phyloP scores from a whole-genome alignment of 2,797 vertebrate genomes.

The Falco novaeseelandiae region DNA sequence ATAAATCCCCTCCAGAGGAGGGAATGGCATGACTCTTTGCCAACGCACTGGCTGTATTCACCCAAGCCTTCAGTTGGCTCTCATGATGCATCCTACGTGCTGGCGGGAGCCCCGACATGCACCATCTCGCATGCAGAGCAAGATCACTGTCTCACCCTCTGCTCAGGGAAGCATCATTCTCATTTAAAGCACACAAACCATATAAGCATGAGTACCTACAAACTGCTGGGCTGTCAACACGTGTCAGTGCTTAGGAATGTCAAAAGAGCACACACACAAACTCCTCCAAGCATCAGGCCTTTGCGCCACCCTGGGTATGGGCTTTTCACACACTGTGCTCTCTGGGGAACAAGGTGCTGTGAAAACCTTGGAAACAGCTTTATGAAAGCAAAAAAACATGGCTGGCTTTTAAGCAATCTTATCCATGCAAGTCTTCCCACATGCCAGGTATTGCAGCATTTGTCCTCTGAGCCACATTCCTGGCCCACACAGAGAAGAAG shows the following conservation, averaged over 20 bases:
- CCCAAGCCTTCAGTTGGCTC: neutral
- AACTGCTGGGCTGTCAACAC: neutral
- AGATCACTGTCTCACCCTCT: neutral
- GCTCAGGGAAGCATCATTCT: neutral
- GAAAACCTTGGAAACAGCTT: neutral
- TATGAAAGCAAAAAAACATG: neutral
- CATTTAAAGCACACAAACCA: neutral
- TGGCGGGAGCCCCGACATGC: fast-evolving
- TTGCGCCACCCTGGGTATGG: neutral
- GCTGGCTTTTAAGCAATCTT: neutral
- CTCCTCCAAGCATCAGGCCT: neutral
- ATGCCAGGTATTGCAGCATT: neutral
- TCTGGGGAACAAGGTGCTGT: neutral
- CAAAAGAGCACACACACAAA: neutral
- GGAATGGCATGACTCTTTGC: neutral
- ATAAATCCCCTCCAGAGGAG: neutral
- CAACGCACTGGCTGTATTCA: fast-evolving
- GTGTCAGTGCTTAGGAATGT: neutral
- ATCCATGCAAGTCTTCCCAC: neutral
- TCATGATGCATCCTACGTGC: fast-evolving
- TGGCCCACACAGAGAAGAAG: neutral
- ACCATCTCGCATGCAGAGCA: neutral
- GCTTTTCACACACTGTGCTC: neutral
- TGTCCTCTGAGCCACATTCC: neutral
- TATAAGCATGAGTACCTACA: neutral